Evolutionary conservation across 2,113 vertebrate genomes (phyloP).

Genomic region (Forbesichthys agassizii): DNA sequence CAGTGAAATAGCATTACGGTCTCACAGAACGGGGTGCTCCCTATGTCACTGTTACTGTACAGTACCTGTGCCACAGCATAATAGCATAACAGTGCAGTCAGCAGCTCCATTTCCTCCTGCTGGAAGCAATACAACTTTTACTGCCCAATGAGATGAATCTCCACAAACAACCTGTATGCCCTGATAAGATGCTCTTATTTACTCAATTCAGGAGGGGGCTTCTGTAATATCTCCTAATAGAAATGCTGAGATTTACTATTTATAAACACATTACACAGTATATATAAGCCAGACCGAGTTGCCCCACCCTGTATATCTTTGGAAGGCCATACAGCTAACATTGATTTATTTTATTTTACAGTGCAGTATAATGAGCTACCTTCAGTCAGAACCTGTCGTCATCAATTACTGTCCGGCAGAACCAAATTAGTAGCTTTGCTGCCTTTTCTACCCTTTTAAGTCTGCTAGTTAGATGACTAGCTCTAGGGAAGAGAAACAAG

Average conservation of each 20-base stretch:
- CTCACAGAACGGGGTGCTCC: constrained; percentile 41
- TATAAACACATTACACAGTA: constrained; percentile 30
- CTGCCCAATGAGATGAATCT: constrained; percentile 42
- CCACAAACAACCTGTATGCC: constrained; percentile 25
- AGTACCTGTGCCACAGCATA: constrained; percentile 40
- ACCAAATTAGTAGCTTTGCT: constrained; percentile 32
- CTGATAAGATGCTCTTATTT: constrained; percentile 50
- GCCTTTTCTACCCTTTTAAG: constrained; percentile 42
- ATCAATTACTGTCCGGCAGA: constrained; percentile 39
- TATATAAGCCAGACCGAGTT: constrained; percentile 18
- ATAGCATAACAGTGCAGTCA: constrained; percentile 28
- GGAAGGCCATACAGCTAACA: constrained; percentile 45
- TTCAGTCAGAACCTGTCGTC: constrained; percentile 48
- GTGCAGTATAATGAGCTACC: constrained; percentile 51
- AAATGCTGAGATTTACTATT: constrained; percentile 46
- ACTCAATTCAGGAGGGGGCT: constrained; percentile 27
- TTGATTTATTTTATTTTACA: constrained; percentile 52
- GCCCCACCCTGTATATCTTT: constrained; percentile 13
- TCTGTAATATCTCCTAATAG: constrained; percentile 41
- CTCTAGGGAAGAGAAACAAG: constrained; percentile 27
- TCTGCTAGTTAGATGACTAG: constrained; percentile 27
- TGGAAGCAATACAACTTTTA: constrained; percentile 36
- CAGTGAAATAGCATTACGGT: constrained; percentile 54
- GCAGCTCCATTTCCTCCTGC: constrained; percentile 23
- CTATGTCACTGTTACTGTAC: constrained; percentile 54